Conservation (phyloP, 2,888 invertebrate species). For the Chrysolina haemoptera region DNA sequence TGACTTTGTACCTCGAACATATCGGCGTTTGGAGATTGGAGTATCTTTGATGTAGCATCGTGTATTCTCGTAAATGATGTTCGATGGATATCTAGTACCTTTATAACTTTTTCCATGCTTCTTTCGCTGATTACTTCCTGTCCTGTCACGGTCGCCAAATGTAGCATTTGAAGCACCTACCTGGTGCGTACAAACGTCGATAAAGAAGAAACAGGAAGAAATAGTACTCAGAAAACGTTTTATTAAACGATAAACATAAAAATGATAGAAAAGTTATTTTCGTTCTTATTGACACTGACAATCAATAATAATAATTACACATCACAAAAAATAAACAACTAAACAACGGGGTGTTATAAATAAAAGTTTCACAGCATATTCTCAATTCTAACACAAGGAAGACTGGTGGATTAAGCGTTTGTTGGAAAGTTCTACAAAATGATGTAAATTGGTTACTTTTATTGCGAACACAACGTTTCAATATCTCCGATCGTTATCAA, state of each 20-base stretch:
- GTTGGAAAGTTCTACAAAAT: too few relatives aligned
- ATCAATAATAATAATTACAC: too few relatives aligned
- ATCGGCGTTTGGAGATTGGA: background rate
- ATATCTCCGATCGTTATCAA: too few relatives aligned
- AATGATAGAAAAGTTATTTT: background rate
- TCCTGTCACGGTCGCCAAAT: conserved; percentile 1
- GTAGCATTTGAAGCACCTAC: background rate
- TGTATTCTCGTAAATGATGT: background rate
- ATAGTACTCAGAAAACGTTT: background rate
- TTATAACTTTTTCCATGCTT: background rate
- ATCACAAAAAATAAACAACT: background rate
- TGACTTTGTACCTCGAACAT: background rate
- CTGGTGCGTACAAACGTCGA: background rate
- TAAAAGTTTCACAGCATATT: background rate
- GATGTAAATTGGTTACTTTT: too few relatives aligned
- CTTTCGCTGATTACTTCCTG: background rate
- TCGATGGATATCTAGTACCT: background rate
- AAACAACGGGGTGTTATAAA: background rate
- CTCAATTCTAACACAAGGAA: background rate
- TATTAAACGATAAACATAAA: background rate
- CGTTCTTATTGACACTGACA: too few relatives aligned
- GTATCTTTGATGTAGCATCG: background rate
- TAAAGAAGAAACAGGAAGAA: background rate
- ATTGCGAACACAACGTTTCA: too few relatives aligned
- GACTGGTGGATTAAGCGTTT: too few relatives aligned